phyloP scores from a whole-genome alignment of 2,113 vertebrate species.

The Rhizomys pruinosus region DNA sequence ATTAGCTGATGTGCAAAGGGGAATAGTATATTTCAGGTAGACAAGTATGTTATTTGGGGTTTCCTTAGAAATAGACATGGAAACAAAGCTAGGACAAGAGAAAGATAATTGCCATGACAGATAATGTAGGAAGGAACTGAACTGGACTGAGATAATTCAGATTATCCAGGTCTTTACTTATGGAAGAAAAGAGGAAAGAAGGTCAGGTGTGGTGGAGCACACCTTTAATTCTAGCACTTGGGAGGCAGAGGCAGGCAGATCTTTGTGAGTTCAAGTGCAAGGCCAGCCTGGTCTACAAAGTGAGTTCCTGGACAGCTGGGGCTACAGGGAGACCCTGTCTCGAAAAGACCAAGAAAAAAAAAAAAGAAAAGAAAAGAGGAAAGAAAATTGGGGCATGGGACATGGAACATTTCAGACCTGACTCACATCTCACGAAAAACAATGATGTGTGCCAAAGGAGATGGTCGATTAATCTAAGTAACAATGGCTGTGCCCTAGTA shows the following conservation, averaged over 20 bases:
- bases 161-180: neutral
- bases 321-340: no score
- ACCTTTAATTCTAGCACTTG: no score
- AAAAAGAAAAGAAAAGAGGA: neutral
- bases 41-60: neutral
- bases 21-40: neutral
- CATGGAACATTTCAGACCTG: neutral
- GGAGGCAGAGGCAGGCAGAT: no score
- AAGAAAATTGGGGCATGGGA: no score
- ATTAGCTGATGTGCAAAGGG: neutral
- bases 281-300: no score
- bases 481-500: neutral
- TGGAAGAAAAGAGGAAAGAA: conserved; percentile 12
- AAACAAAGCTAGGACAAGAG: neutral
- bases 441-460: neutral
- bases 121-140: neutral
- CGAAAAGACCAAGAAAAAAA: no score
- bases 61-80: neutral
- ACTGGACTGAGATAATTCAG: neutral
- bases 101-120: neutral
- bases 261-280: no score
- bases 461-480: neutral
- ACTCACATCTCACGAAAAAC: neutral
- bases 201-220: no score
- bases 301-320: no score